Evolutionary conservation across 2,888 invertebrate genomes (phyloP), one percentile per base, ranked within the genome.

Genomic region (Pedicia rivosa): DNA sequence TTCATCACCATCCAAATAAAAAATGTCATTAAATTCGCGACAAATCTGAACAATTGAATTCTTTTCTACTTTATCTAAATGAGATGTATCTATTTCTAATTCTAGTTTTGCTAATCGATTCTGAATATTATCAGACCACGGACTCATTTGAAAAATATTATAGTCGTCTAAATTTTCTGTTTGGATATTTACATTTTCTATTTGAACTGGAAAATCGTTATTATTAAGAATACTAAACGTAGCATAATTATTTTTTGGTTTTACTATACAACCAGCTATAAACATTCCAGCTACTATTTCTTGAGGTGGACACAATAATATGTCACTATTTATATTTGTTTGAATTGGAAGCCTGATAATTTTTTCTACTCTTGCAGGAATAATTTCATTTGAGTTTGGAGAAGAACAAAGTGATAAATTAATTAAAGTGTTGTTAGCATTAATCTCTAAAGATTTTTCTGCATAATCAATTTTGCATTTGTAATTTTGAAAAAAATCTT

Each of bases 401-500:
- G 20, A 20, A 8, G 5, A 20, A 20, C 6, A 8, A 6, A 20
- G 5, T 20, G 8, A 6, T 20, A 8, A 8, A 20, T 6, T 6
- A 20, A 6, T 8, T 5, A 6, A 20, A 20, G 20, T 20, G 20
- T 5, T n/a, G 10, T 26, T n/a, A 5, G 26, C 5, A n/a, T 20
- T 5, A 6, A 6, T 20, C 8, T 6, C 8, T 20, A 6, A 8
- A 20, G 8, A 8, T 8, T 20, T 20, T 20, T 20, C 8, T 8
- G 6, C 20, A 20, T 8, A 20, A 20, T 20, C 20, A 20, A 20
- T 20, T 20, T 6, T 20, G 20, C 20, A 20, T 20, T 20, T 20
- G 8, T 6, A 20, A 6, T 5, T 10, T 12, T 17, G 5, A 2
- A 39, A n/a, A 35, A 39, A 39, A 35, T 39, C 39, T 28, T 27